Evolutionary conservation across 1,140 invertebrate species (phyloP).

Genomic region (Papilio polytes): DNA sequence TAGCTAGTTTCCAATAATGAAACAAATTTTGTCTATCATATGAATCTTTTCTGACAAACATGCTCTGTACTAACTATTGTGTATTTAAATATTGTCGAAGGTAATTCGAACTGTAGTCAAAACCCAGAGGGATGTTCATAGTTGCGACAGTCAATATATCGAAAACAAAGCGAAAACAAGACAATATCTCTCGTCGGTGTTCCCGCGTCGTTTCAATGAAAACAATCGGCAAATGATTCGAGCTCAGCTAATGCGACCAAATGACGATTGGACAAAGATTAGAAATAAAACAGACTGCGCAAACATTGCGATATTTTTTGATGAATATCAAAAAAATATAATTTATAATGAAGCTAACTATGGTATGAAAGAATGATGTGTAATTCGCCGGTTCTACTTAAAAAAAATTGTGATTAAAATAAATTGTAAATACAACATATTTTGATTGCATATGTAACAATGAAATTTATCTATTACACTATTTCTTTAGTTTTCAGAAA

Average conservation of each 20-base stretch:
- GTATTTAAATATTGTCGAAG: neutral
- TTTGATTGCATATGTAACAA: too few relatives aligned
- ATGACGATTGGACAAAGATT: constrained; percentile 66
- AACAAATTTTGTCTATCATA: too few relatives aligned
- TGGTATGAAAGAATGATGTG: too few relatives aligned
- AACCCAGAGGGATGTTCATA: constrained; percentile 29
- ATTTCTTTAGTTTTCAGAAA: neutral
- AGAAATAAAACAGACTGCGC: constrained; percentile 27
- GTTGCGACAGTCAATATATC: constrained; percentile 47
- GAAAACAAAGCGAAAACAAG: constrained; percentile 49
- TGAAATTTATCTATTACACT: too few relatives aligned
- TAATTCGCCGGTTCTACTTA: too few relatives aligned
- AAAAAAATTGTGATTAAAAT: too few relatives aligned
- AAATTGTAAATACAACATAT: too few relatives aligned
- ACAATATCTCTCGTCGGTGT: constrained; percentile 51
- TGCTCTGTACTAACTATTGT: neutral
- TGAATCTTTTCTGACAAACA: too few relatives aligned
- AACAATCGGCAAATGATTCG: constrained; percentile 75
- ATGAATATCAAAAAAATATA: too few relatives aligned
- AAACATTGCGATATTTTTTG: neutral
- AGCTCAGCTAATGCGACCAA: constrained; percentile 65
- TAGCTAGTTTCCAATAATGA: too few relatives aligned
- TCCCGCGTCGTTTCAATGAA: constrained; percentile 51
- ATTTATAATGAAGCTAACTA: too few relatives aligned
- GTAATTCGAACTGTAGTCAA: neutral